Conservation (phyloP, 1,140 invertebrate genomes). For the Trissolcus basalis region DNA sequence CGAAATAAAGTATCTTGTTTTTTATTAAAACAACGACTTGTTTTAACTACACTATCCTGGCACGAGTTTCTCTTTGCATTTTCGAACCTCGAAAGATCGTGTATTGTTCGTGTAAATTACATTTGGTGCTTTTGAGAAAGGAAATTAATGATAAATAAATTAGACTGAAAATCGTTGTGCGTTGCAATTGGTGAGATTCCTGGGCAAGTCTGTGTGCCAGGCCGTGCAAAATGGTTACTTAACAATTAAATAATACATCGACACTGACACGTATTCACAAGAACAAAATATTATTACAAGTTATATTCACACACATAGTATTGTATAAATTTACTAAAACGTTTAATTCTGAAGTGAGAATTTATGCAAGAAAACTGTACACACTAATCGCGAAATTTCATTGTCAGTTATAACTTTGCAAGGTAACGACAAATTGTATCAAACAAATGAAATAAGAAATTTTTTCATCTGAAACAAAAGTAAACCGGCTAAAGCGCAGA, state of each 20-base stretch:
- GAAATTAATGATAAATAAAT: conserved; percentile 61
- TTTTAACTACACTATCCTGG: conserved; percentile 27
- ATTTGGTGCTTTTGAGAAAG: conserved; percentile 71
- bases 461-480: no score
- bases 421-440: no score
- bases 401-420: no score
- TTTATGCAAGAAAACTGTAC: conserved; percentile 31
- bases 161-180: conserved; percentile 75
- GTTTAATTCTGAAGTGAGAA: conserved; percentile 38
- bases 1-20: conserved; percentile 46
- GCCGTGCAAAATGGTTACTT: conserved; percentile 26
- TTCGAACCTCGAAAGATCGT: conserved; percentile 36
- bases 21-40: conserved; percentile 12
- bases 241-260: conserved; percentile 31
- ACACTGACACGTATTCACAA: conserved; percentile 33
- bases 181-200: conserved; percentile 62
- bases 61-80: conserved; percentile 5
- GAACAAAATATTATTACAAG: conserved; percentile 9
- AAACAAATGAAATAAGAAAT: no score
- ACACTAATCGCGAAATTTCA: conserved; percentile 12
- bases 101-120: conserved; percentile 22
- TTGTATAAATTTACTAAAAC: conserved; percentile 52
- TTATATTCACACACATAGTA: conserved; percentile 51
- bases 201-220: conserved; percentile 57
- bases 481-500: no score